These are phyloP conservation scores for Melanaphis sacchari DNA, from an alignment of 1,140 invertebrate species.

Conservation along the genomic window DNA sequence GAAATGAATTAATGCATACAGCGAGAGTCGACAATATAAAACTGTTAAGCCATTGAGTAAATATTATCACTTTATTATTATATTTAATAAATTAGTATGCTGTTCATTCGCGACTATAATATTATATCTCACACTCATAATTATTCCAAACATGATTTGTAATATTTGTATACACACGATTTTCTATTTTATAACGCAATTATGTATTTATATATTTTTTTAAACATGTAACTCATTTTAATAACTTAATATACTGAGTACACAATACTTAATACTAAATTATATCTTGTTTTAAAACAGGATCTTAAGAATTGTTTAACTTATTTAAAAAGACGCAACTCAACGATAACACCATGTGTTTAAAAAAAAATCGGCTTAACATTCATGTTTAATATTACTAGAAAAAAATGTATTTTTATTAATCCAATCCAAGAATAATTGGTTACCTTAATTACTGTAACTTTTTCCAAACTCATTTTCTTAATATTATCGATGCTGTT, in stretches of 20 bases:
- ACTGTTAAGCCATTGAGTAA: neutral
- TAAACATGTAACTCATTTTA: neutral
- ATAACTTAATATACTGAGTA: neutral
- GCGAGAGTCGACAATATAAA: neutral
- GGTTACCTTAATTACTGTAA: neutral
- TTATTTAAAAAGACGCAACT: neutral
- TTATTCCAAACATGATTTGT: neutral
- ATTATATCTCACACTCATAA: neutral
- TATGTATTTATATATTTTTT: neutral
- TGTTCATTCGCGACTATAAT: neutral
- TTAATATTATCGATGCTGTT: too few species aligned
- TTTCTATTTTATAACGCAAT: neutral
- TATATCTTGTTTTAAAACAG: neutral
- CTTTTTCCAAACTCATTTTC: neutral
- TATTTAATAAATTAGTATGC: neutral
- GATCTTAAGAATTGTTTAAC: neutral
- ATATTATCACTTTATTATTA: neutral
- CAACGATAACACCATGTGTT: neutral
- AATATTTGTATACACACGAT: neutral
- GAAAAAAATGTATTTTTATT: neutral
- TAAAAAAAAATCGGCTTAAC: neutral
- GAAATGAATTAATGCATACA: slow-evolving; percentile 6
- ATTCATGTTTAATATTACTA: neutral
- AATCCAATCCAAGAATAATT: neutral
- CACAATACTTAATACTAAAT: neutral